Conservation (phyloP, 2,113 vertebrate species). For the Myotis yumanensis region DNA sequence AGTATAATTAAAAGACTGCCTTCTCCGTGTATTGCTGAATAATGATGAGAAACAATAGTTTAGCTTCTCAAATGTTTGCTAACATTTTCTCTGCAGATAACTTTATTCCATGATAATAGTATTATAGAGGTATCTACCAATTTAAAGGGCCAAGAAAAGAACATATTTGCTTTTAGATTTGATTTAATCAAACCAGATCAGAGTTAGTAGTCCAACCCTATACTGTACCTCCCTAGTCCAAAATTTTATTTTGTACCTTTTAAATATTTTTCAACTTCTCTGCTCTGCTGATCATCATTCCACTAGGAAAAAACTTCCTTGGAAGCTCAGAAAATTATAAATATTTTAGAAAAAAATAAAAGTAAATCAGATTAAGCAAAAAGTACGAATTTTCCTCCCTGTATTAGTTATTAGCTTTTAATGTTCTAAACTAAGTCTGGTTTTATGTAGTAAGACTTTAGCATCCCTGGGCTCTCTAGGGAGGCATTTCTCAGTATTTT, state of each 20-base stretch:
- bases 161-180: background rate
- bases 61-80: conserved; percentile 19
- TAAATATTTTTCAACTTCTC: background rate
- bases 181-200: background rate
- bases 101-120: background rate
- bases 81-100: background rate
- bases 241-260: conserved; percentile 16
- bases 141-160: background rate
- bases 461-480: background rate
- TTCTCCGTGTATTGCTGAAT: conserved; percentile 54
- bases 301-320: background rate
- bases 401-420: background rate
- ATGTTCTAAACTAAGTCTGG: background rate
- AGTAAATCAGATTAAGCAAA: background rate
- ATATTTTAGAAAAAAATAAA: background rate
- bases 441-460: background rate
- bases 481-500: background rate
- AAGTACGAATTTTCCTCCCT: background rate
- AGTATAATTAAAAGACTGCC: conserved; percentile 67
- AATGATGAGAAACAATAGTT: conserved; percentile 34
- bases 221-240: background rate
- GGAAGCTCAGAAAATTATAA: background rate
- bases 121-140: background rate
- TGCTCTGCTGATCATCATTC: background rate
- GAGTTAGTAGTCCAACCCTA: background rate